Conservation (phyloP, 2,888 invertebrate genomes). For the Phyllotreta striolata region DNA sequence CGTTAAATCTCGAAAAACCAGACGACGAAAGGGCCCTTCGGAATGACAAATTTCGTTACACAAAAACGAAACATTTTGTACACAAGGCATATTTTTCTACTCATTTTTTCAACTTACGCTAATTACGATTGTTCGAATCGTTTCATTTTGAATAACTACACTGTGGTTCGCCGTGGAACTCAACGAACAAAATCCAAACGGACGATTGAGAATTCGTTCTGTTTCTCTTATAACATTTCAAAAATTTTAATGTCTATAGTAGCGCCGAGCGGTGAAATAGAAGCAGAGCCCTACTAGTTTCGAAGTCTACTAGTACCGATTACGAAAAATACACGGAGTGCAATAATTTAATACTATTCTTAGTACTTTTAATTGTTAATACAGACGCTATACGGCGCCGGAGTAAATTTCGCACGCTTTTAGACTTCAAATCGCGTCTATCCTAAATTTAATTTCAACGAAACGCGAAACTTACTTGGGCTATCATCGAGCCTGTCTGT, state of each 20-base stretch:
- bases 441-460: neutral
- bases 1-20: too few species aligned
- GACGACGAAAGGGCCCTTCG: too few species aligned
- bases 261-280: constrained; percentile 42
- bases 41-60: neutral
- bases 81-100: neutral
- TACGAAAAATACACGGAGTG: constrained; percentile 40
- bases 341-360: constrained; percentile 35
- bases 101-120: constrained; percentile 1
- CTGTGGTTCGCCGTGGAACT: constrained; percentile 34
- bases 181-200: constrained; percentile 4
- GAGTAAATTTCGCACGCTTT: neutral
- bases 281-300: constrained; percentile 40
- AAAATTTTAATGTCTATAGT: constrained; percentile 24
- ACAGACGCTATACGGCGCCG: neutral
- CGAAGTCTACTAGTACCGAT: constrained; percentile 43
- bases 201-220: constrained; percentile 12
- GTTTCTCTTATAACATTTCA: constrained; percentile 36
- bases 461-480: neutral
- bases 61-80: neutral
- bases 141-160: constrained; percentile 28
- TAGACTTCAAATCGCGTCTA: too few species aligned
- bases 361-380: constrained; percentile 8
- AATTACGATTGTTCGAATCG: too few species aligned
- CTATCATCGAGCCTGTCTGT: neutral